Percentiles rank a stretch among this genome's conserved stretches.
phyloP scores from a whole-genome alignment of 2,113 vertebrate species.

The Mungos mungo region DNA sequence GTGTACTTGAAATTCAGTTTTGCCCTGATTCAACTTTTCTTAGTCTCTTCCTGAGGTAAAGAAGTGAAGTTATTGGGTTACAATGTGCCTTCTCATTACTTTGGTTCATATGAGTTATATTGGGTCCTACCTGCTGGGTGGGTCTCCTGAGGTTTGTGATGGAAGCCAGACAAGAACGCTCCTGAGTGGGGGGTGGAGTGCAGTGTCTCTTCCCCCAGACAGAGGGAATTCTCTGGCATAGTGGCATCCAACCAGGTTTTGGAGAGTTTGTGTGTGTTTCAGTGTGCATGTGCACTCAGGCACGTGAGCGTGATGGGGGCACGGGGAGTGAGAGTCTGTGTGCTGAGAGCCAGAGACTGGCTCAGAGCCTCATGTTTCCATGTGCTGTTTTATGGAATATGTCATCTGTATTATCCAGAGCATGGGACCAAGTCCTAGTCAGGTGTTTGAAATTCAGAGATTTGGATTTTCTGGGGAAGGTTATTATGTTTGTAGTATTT shows the following conservation, averaged over 20 bases:
- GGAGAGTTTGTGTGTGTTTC: background rate
- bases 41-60: background rate
- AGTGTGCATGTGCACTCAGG: no score
- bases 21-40: background rate
- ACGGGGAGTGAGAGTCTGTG: background rate
- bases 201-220: background rate
- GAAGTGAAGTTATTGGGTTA: background rate
- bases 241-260: background rate
- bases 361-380: background rate
- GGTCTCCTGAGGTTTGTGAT: background rate
- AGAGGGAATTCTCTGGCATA: background rate
- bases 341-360: background rate
- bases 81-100: background rate
- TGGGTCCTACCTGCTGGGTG: background rate
- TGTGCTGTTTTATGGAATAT: background rate
- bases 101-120: background rate
- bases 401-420: background rate
- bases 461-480: background rate
- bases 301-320: background rate
- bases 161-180: background rate
- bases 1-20: background rate
- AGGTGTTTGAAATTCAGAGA: background rate
- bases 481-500: background rate
- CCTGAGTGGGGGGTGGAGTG: rapidly evolving
- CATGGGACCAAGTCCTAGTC: background rate